Percentiles rank a stretch among this genome's conserved stretches.
Conservation (phyloP, 2,888 invertebrate genomes). For the Pegoplata infirma region DNA sequence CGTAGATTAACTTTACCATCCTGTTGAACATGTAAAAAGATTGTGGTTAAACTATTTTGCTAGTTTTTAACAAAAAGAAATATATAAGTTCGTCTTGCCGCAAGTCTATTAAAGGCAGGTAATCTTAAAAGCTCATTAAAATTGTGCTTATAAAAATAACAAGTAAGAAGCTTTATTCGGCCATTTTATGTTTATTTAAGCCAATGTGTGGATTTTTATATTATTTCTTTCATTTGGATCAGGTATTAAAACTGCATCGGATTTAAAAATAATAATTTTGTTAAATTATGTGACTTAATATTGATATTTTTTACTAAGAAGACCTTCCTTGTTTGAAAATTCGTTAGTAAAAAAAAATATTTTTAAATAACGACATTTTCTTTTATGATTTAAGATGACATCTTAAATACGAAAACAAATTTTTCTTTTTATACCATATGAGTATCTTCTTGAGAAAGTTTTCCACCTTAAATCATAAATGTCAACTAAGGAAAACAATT, state of each 20-base stretch:
- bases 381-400: neutral
- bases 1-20: neutral
- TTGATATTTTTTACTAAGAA: too few relatives aligned
- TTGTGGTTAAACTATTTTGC: neutral
- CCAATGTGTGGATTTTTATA: too few relatives aligned
- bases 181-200: too few relatives aligned
- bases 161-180: too few relatives aligned
- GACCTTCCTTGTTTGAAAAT: too few relatives aligned
- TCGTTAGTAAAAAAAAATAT: too few relatives aligned
- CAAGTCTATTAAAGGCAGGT: neutral
- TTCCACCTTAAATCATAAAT: neutral
- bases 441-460: neutral
- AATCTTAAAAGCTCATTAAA: too few relatives aligned
- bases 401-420: neutral
- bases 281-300: too few relatives aligned
- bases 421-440: neutral
- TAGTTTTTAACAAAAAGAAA: neutral
- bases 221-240: too few relatives aligned
- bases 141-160: too few relatives aligned
- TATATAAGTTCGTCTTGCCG: neutral
- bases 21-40: neutral
- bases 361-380: neutral
- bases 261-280: too few relatives aligned
- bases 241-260: too few relatives aligned
- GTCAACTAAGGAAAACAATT: neutral